A percentile compares a stretch with the other conserved stretches of the same genome.
Conservation (phyloP, 2,797 vertebrate genomes). For the Eurystomus glaucurus region DNA sequence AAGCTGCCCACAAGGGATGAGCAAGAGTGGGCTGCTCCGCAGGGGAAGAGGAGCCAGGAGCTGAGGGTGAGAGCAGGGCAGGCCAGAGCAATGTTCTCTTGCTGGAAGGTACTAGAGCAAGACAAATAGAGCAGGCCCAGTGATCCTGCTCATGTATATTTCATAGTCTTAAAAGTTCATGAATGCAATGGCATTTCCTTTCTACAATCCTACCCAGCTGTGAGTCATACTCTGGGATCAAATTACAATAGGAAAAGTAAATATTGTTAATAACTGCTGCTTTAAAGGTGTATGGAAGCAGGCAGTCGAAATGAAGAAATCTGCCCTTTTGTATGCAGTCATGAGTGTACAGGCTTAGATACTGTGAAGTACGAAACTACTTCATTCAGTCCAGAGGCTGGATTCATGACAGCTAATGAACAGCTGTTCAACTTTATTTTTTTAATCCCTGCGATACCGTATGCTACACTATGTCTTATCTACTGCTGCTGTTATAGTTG, state of each 20-base stretch:
- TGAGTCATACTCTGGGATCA: background rate
- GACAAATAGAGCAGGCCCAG: background rate
- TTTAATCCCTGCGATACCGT: accelerated
- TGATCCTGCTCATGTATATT: background rate
- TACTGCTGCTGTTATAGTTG: background rate
- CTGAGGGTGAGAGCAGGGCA: background rate
- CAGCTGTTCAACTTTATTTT: background rate
- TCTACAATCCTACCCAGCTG: background rate
- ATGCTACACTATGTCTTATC: background rate
- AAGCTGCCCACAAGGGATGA: background rate
- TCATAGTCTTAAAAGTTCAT: background rate
- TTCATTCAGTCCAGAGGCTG: background rate
- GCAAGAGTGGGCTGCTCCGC: background rate
- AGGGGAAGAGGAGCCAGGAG: background rate
- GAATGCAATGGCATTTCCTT: background rate
- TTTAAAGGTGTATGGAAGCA: background rate
- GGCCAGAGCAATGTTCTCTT: background rate
- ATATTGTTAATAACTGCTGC: background rate
- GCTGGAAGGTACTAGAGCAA: background rate
- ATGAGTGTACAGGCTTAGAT: background rate
- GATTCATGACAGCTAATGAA: background rate
- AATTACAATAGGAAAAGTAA: background rate
- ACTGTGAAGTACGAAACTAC: background rate
- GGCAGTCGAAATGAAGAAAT: background rate
- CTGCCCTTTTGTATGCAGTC: background rate